Evolutionary conservation across 1,140 invertebrate genomes (phyloP).

Genomic region (Caenorhabditis latens): DNA sequence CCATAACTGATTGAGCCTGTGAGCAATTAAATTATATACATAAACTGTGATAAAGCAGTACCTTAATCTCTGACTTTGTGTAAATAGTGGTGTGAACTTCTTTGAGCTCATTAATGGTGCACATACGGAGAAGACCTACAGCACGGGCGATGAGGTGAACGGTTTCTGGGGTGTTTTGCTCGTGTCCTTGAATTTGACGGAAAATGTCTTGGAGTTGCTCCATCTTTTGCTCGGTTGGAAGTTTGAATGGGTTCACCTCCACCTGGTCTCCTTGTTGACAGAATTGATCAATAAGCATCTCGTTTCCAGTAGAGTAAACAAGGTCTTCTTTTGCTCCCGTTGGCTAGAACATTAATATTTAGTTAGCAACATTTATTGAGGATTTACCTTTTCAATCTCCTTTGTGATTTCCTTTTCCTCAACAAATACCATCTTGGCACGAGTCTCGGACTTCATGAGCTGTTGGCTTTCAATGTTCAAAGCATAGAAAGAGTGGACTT

Average conservation of each 20-base stretch:
- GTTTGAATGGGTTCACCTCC: constrained; percentile 59
- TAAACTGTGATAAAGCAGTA: neutral
- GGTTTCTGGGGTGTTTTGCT: constrained; percentile 51
- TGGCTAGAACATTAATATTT: constrained; percentile 22
- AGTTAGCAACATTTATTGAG: constrained; percentile 49
- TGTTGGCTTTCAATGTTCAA: constrained; percentile 49
- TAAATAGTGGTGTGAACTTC: constrained; percentile 62
- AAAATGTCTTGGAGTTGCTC: constrained; percentile 58
- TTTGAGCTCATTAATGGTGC: constrained; percentile 59
- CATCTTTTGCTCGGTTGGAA: constrained; percentile 54
- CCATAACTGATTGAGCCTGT: constrained; percentile 54
- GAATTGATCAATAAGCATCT: constrained; percentile 63
- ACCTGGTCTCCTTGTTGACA: constrained; percentile 64
- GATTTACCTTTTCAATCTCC: constrained; percentile 55
- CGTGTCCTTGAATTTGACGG: constrained; percentile 41
- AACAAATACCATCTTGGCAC: constrained; percentile 8
- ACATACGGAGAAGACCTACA: constrained; percentile 62
- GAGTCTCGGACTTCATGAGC: constrained; percentile 41
- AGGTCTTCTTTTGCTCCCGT: constrained; percentile 49
- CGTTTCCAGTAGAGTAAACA: constrained; percentile 60
- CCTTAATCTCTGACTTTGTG: constrained; percentile 56
- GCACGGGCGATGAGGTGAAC: constrained; percentile 65
- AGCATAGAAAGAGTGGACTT: constrained; percentile 57
- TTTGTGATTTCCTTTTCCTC: constrained; percentile 51
- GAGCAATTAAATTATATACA: neutral